Base-by-base conservation (phyloP, 2,888 invertebrate genomes). In the Dicyrtoma fusca region DNA sequence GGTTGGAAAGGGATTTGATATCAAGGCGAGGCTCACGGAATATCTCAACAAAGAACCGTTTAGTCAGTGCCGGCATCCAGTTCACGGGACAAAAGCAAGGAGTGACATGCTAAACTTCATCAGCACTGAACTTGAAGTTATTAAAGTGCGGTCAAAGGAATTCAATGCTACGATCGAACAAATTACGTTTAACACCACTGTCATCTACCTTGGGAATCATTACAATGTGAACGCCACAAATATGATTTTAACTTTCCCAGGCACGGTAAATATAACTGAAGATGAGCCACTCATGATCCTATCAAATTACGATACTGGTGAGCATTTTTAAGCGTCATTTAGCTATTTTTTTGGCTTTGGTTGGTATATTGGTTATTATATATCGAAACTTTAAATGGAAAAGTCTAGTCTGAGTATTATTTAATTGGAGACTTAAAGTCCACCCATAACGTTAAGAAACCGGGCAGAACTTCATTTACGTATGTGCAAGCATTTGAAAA, bases 271-370 rank as follows among this genome's bases (percentile, higher is more conserved):
- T n/a, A 74, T 66, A 4, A 53, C 76, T 3, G 74, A 79, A n/a
- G 82, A 82, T 65, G 76, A 76, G 61, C 82, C 82, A 17, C 62
- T 81, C n/a, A 64, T 82, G 14, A 64, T 82, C 23, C 77, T 82
- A 14, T 80, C 81, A n/a, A 81, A 82, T 73, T 82, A 82, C 66
- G 82, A 82, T 66, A 81, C 81, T 4, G 80, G 76, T 66, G 53
- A 53, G 62, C 5, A 8, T 42, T 5, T 61, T 14, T 26, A 11
- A 55, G 11, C 55, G 17, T 6, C 6, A 23, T 55, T 4, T 11
- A 8, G 19, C 23, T 11, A 11, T 8, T 11, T 51, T 51, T 21
- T 55, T 55, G 23, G 55, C n/a, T 55, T 4, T 21, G 5, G 55
- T 5, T 17, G 13, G 55, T 44, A 8, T 44, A 44, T 44, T 44